Base-by-base conservation (phyloP, 2,113 vertebrate genomes). In the Toxotes jaculatrix region DNA sequence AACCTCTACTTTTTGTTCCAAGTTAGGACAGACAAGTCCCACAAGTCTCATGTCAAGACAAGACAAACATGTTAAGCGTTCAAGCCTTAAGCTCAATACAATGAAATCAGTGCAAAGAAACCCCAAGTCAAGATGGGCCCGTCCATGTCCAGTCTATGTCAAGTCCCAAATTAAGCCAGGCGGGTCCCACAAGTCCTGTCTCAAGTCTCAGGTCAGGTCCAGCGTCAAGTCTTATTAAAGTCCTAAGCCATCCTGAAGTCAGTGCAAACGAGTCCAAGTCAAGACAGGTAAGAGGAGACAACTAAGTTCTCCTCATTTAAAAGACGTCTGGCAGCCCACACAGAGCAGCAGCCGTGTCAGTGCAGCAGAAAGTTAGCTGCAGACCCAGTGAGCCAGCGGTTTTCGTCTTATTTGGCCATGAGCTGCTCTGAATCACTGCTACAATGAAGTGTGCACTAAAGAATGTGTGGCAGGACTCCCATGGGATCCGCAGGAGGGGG, bases 391-490 rank as follows among this genome's bases (percentile, higher is more conserved):
- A 63, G 51, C 16, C 4, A 64, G 73, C 82, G 36, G 5, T 81
- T 90, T 86, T 91, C 23, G 71, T 89, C 92, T 91, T 93, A 93
- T 93, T 93, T 93, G 92, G 92, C 78, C 83, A 91, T 91, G 87
- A 85, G 51, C 73, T 45, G 79, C 85, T 88, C 84, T 83, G 89
- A 88, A 84, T 86, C 84, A 79, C 57, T 19, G 64, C 76, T 70
- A 66, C 80, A 77, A 80, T 93, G 92, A 93, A 91, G 87, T 90
- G 69, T 85, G 27, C 73, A 0, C 88, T 67, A n/a, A 93, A 90
- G 92, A 93, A 93, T 93, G 90, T 89, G 89, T 82, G 78, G 77
- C 81, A 79, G 74, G 34, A 72, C 75, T 90, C 88, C 82, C 78
- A 23, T 1, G 75, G 56, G 80, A 62, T 32, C 27, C 51, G 17